These are phyloP conservation scores for Xiphorhynchus elegans DNA, from an alignment of 2,113 vertebrate genomes.

Conservation along the genomic window DNA sequence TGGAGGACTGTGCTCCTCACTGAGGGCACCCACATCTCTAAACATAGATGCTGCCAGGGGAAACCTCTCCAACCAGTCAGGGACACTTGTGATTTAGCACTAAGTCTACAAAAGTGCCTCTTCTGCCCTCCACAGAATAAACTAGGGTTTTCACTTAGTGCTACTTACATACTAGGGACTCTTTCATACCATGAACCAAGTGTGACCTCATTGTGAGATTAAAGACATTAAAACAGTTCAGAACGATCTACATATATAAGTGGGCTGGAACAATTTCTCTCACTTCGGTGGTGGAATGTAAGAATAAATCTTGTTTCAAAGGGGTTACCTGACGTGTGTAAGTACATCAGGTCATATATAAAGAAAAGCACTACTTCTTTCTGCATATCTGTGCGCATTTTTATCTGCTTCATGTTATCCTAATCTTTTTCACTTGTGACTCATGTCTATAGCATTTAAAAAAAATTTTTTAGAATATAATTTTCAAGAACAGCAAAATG, in stretches of 20 bases:
- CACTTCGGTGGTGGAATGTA: neutral
- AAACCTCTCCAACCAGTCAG: neutral
- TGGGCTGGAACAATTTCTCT: neutral
- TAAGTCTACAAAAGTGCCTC: neutral
- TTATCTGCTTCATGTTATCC: neutral
- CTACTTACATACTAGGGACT: neutral
- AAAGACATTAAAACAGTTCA: neutral
- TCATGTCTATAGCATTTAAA: neutral
- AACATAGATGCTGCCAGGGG: neutral
- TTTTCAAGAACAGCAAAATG: neutral
- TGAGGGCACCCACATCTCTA: neutral
- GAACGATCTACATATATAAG: neutral
- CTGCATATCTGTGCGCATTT: neutral
- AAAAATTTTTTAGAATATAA: neutral
- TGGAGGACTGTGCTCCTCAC: neutral
- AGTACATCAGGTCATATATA: neutral
- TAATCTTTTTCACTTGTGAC: neutral
- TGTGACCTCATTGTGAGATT: neutral
- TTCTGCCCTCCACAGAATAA: neutral
- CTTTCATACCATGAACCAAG: neutral
- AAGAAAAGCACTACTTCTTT: neutral
- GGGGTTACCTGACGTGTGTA: neutral
- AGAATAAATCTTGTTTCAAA: neutral
- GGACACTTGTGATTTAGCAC: neutral
- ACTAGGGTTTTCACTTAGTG: neutral